Conservation (phyloP, 2,113 vertebrate genomes). For the Miniopterus natalensis region DNA sequence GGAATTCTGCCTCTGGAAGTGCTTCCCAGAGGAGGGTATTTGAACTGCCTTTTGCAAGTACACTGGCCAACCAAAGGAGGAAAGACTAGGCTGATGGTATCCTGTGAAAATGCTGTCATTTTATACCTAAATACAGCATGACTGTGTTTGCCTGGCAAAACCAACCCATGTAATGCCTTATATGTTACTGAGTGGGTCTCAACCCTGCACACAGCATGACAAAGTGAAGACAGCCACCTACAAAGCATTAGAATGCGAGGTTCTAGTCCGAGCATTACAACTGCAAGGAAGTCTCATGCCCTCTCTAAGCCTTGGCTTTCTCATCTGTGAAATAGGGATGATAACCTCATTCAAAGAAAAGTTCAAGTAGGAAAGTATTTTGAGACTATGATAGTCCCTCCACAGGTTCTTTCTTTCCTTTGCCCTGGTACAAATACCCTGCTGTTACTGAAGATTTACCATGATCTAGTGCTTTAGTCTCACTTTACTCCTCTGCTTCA, state of each 20-base stretch:
- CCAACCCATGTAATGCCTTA: background rate
- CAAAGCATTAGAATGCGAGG: background rate
- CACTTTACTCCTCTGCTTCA: background rate
- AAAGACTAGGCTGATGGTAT: background rate
- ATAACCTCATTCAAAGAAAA: background rate
- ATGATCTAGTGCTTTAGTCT: background rate
- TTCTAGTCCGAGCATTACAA: background rate
- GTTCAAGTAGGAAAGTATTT: background rate
- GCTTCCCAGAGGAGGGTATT: background rate
- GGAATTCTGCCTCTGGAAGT: background rate
- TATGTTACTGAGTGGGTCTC: background rate
- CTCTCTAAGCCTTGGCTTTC: background rate
- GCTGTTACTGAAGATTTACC: background rate
- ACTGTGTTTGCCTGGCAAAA: background rate
- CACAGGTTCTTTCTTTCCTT: background rate
- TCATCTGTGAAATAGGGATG: background rate
- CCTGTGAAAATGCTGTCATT: background rate
- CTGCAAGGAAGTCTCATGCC: background rate
- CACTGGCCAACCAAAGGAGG: background rate
- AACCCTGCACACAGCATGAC: fast-evolving
- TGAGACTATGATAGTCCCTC: background rate
- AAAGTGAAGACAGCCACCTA: background rate
- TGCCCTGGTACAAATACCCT: background rate
- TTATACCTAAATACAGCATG: background rate
- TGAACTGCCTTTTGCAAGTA: background rate